Evolutionary conservation across 2,888 invertebrate genomes (phyloP), one percentile per base, ranked within the genome.

Genomic region (Ischnus inquisitorius): DNA sequence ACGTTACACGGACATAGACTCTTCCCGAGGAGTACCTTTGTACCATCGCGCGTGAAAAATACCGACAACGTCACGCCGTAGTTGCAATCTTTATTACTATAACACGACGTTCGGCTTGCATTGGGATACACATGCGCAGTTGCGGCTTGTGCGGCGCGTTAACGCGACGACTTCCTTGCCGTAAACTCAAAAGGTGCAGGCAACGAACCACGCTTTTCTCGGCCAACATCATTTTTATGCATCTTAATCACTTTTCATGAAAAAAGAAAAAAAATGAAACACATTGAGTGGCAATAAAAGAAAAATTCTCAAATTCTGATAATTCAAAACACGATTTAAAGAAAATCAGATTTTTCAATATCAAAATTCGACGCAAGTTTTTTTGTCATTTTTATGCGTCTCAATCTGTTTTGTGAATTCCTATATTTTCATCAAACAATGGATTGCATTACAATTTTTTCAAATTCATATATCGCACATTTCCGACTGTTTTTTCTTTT

Each of bases 31-130:
- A 82, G 77, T 65, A 86, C 76, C 82, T 82, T 54, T 22, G 22
- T 67, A 71, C 75, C 80, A 75, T 71, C 77, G 41, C 81, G 82
- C 51, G 76, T 34, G 57, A 77, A 71, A 76, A 76, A 51, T 67
- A 76, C 84, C 84, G 84, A 75, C 84, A 77, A 67, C 82, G 80
- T 82, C 82, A 85, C 86, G 86, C 85, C 78, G 85, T 86, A 82
- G 69, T 74, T 65, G 60, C 82, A 51, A 86, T 86, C 86, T 84
- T 86, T 84, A 84, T 84, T 82, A 86, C 85, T 72, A 62, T 43
- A 41, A 41, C 74, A 28, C 41, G 46, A 46, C 46, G 19, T 69
- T 12, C 54, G 57, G 72, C 41, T 48, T 76, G 79, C 82, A 79
- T 84, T 82, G 76, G 78, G 72, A 84, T 67, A 54, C 67, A 82